phyloP scores from a whole-genome alignment of 2,797 vertebrate species.

The Silurus lanzhouensis region DNA sequence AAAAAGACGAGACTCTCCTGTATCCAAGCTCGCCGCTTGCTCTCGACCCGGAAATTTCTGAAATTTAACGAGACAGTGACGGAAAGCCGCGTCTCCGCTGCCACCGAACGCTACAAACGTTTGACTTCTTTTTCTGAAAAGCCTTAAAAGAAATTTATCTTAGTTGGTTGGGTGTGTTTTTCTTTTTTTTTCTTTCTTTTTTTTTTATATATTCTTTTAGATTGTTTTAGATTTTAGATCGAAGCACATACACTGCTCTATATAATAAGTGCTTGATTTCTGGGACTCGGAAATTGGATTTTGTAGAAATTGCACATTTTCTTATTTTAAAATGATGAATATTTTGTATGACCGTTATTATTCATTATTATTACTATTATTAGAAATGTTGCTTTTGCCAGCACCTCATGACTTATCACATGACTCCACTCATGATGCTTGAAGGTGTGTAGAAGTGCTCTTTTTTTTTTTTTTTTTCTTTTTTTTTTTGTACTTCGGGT shows the following conservation, averaged over 20 bases:
- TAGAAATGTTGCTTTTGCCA: neutral
- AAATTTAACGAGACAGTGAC: neutral
- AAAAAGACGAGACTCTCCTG: neutral
- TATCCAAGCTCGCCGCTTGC: neutral
- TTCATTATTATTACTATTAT: neutral
- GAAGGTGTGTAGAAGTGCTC: neutral
- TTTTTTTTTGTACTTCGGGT: too few relatives aligned
- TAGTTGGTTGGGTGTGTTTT: neutral
- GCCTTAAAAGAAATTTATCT: neutral
- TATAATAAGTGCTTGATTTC: too few relatives aligned
- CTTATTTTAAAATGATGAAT: neutral
- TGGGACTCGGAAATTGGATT: too few relatives aligned
- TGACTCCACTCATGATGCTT: too few relatives aligned
- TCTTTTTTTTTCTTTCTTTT: neutral
- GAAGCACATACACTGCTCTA: too few relatives aligned
- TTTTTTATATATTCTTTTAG: neutral
- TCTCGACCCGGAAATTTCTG: neutral
- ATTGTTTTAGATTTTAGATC: too few relatives aligned
- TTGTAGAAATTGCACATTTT: too few relatives aligned
- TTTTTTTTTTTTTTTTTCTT: neutral
- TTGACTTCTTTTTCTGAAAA: neutral
- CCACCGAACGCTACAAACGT: neutral
- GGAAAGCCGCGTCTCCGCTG: neutral
- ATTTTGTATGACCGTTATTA: neutral
- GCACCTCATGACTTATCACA: neutral